These are phyloP conservation scores for Cyprinodon diabolis DNA, from an alignment of 2,797 vertebrate species.

Conservation along the genomic window DNA sequence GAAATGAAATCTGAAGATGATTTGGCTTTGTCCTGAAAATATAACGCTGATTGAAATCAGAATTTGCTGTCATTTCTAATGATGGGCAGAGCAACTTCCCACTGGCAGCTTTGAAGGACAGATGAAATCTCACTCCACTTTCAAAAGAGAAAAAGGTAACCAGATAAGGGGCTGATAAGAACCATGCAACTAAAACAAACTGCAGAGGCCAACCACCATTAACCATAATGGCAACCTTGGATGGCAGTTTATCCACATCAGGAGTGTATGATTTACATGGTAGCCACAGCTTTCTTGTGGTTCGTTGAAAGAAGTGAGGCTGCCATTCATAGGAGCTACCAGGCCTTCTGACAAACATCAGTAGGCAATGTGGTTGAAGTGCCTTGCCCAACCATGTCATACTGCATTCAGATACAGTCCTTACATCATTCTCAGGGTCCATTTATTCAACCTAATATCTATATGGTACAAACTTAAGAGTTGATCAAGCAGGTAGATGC, in stretches of 20 bases:
- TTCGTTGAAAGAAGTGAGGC: no score
- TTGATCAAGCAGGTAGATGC: no score
- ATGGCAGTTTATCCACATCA: neutral
- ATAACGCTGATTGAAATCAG: constrained; percentile 21
- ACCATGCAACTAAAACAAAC: constrained; percentile 5
- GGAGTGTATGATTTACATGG: neutral
- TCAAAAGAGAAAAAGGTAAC: constrained; percentile 21
- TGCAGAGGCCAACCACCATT: constrained; percentile 11
- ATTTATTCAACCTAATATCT: no score
- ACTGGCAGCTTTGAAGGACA: constrained; percentile 22
- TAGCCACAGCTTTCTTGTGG: no score
- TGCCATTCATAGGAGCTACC: no score
- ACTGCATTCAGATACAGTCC: no score
- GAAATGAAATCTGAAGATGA: constrained; percentile 15
- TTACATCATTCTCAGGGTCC: no score
- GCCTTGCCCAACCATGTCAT: no score
- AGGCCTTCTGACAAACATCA: no score
- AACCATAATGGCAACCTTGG: neutral
- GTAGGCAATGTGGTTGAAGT: no score
- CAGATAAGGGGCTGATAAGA: constrained; percentile 3
- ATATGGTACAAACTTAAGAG: no score
- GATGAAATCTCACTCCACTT: constrained; percentile 38
- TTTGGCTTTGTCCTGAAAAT: constrained; percentile 35
- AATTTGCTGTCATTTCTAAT: constrained; percentile 45
- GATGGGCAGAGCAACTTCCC: constrained; percentile 28